Evolutionary conservation across 2,888 invertebrate species (phyloP).

Genomic region (Sycophila texana): DNA sequence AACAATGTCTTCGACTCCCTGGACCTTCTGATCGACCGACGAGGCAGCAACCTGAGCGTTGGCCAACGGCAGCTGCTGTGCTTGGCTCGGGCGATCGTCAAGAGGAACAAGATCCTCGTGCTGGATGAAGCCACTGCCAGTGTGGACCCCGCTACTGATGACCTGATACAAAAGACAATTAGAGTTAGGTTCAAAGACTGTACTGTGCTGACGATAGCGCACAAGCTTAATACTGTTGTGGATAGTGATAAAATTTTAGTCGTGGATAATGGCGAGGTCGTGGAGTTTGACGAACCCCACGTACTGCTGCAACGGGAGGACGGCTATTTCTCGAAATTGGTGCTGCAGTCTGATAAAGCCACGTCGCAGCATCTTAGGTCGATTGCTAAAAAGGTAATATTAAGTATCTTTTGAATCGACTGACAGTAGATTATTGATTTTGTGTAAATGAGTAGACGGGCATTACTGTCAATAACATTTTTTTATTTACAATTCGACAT

Average conservation of each 20-base stretch:
- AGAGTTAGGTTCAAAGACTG: conserved; percentile 86
- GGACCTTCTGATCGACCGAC: conserved; percentile 82
- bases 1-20: conserved; percentile 82
- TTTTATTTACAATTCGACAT: too few relatives aligned
- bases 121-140: conserved; percentile 95
- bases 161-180: conserved; percentile 90
- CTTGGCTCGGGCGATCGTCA: conserved; percentile 90
- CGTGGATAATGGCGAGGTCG: conserved; percentile 86
- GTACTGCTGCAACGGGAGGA: conserved; percentile 80
- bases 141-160: conserved; percentile 92
- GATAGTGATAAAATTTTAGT: conserved; percentile 92
- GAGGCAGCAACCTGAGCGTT: conserved; percentile 89
- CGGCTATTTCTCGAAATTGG: conserved; percentile 82
- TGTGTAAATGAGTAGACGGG: too few relatives aligned
- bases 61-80: conserved; percentile 93
- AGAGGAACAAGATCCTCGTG: conserved; percentile 89
- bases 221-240: conserved; percentile 93
- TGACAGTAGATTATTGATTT: too few relatives aligned
- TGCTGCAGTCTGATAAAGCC: conserved; percentile 64
- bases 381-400: conserved; percentile 11
- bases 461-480: too few relatives aligned
- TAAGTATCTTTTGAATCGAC: too few relatives aligned
- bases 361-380: conserved; percentile 12
- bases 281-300: conserved; percentile 85
- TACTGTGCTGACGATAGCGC: conserved; percentile 93